Conservation (phyloP, 2,797 vertebrate species). For the Leptodactylus fallax region DNA sequence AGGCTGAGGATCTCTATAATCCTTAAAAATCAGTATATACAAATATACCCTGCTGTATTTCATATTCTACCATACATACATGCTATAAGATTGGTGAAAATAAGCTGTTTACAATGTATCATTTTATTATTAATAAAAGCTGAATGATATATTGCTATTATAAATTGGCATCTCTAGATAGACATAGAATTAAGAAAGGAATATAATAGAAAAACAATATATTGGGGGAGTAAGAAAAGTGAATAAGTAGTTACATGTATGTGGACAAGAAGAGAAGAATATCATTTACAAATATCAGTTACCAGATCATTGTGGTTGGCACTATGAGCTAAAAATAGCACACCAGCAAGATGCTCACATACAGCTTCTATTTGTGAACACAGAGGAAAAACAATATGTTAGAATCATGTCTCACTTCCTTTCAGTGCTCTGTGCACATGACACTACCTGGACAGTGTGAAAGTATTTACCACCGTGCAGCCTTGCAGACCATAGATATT, state of each 20-base stretch:
- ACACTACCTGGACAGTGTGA: constrained; percentile 29
- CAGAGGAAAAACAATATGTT: constrained; percentile 59
- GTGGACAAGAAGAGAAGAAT: constrained; percentile 18
- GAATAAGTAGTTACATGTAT: not conserved
- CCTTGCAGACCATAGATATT: not conserved
- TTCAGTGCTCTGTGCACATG: constrained; percentile 25
- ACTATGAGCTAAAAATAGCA: constrained; percentile 51
- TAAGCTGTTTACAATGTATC: no score
- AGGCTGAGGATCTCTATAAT: no score
- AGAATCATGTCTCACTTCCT: constrained; percentile 57
- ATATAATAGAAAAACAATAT: not conserved
- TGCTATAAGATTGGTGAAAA: no score
- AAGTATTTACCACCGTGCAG: not conserved
- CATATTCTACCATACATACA: no score
- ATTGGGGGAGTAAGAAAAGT: not conserved
- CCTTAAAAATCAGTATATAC: no score
- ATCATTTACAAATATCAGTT: constrained; percentile 40
- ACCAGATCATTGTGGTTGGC: constrained; percentile 60
- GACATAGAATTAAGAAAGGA: no score
- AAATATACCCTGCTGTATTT: no score
- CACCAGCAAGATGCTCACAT: constrained; percentile 18
- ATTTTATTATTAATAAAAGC: not conserved
- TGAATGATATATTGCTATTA: not conserved
- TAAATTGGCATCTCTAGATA: not conserved
- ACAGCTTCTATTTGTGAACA: constrained; percentile 57